A percentile compares a stretch with the other conserved stretches of the same genome.
phyloP scores from a whole-genome alignment of 2,888 invertebrate genomes.

The Acrobasis repandana region DNA sequence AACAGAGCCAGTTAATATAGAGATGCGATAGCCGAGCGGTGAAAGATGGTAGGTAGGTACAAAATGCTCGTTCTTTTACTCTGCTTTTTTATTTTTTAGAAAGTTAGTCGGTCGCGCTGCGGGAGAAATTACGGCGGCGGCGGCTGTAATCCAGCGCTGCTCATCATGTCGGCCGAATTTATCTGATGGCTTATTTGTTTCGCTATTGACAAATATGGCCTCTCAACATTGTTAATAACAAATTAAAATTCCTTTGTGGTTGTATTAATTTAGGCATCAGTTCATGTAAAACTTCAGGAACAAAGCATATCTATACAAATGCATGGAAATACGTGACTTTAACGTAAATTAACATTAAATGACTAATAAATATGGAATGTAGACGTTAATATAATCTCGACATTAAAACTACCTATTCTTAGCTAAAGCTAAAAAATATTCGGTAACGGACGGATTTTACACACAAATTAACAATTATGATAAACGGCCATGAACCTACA shows the following conservation, averaged over 20 bases:
- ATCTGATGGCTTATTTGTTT: constrained; percentile 56
- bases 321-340: constrained; percentile 53
- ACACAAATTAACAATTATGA: constrained; percentile 78
- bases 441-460: constrained; percentile 80
- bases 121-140: constrained; percentile 75
- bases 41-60: constrained; percentile 76
- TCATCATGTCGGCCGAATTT: constrained; percentile 64
- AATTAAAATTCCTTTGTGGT: not conserved
- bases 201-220: constrained; percentile 27
- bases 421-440: constrained; percentile 75
- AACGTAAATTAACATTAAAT: constrained; percentile 49
- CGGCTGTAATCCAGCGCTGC: constrained; percentile 65
- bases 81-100: constrained; percentile 78
- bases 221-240: constrained; percentile 1
- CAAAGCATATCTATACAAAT: constrained; percentile 52
- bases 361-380: constrained; percentile 60
- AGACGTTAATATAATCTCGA: constrained; percentile 56
- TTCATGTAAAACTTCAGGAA: constrained; percentile 36
- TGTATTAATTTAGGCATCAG: not conserved
- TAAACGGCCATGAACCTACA: constrained; percentile 61
- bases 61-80: constrained; percentile 76
- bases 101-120: constrained; percentile 76
- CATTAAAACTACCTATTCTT: constrained; percentile 59
- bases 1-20: constrained; percentile 47
- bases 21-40: constrained; percentile 73